Evolutionary conservation across 2,113 vertebrate genomes (phyloP), one percentile per base, ranked within the genome.

Genomic region (Corythaeola cristata): DNA sequence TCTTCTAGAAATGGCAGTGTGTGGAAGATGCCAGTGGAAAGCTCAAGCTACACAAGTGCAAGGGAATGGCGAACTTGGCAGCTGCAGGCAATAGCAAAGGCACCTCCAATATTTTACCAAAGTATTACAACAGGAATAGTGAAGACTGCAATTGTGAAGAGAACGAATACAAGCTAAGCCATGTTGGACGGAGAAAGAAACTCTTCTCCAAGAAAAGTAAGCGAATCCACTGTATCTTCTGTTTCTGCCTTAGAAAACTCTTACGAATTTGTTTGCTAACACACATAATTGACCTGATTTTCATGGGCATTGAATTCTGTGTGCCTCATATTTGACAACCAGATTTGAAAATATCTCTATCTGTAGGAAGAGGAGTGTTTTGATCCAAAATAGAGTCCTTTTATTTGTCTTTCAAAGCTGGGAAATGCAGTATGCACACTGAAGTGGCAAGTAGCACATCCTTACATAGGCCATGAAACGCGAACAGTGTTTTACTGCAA

Each of bases 21-120:
- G 98, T 99, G 85, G 99, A 99, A 97, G 99, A 99, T 73, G 93
- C 98, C 33, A 97, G 98, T 6, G 99, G 99, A 71, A 99, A 98
- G 49, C 98, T 99, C 82, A 99, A 99, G 87, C 98, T 99, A n/a
- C 99, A 99, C 97, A 99, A 99, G 96, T 99, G 99, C 97, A 99
- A 99, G 95, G 98, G 98, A 71, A 97, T 98, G 71, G 96, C 96
- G 0, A 97, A 97, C 81, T 98, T 98, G 52, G 97, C 96, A 66
- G 98, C 98, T 84, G 96, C 98, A 2, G 96, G 97, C 5, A 80
- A 62, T 33, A 56, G 85, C 88, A 98, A 98, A 95, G 97, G 98
- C 69, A 89, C 98, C 85, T 98, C 99, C 95, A 98, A 97, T 52
- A 94, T 98, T 41, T 97, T 98, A 94, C 97, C 98, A 87, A 98